These are phyloP conservation scores for Ecdyonurus torrentis DNA, from an alignment of 2,888 invertebrate genomes.

Conservation along the genomic window DNA sequence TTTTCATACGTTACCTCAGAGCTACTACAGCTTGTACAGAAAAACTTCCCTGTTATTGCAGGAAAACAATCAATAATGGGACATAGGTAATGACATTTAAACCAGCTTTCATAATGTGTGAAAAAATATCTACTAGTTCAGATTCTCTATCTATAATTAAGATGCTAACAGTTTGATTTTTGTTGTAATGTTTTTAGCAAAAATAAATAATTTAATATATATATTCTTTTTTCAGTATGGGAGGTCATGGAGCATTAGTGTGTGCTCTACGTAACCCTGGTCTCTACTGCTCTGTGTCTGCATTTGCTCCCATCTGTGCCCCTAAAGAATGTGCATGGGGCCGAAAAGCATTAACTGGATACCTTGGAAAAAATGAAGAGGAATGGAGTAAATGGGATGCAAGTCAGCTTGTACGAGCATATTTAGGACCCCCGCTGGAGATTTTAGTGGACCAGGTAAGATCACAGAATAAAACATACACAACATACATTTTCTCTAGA, in stretches of 20 bases:
- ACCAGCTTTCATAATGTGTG: slow-evolving; percentile 1
- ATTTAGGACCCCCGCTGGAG: slow-evolving; percentile 66
- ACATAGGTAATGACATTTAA: slow-evolving; percentile 39
- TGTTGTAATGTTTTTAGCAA: slow-evolving; percentile 6
- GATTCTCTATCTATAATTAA: neutral
- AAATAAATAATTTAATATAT: neutral
- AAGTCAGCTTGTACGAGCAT: slow-evolving; percentile 59
- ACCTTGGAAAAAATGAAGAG: slow-evolving; percentile 45
- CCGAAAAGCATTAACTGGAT: slow-evolving; percentile 63
- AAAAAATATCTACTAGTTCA: neutral
- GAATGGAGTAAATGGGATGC: slow-evolving; percentile 80
- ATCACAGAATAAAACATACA: too few species aligned
- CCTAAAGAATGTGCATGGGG: slow-evolving; percentile 80
- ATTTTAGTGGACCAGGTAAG: slow-evolving; percentile 78
- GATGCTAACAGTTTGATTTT: neutral
- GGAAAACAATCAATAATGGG: slow-evolving; percentile 61
- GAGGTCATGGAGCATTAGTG: slow-evolving; percentile 90
- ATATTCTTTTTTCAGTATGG: too few species aligned
- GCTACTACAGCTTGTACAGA: slow-evolving; percentile 52
- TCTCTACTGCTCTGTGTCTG: slow-evolving; percentile 72
- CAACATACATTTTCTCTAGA: too few species aligned
- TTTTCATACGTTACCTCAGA: slow-evolving; percentile 85
- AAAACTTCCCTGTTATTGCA: slow-evolving; percentile 48
- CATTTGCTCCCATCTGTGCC: slow-evolving; percentile 89
- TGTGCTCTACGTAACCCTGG: slow-evolving; percentile 83